These are phyloP conservation scores for Ectropis crepuscularia DNA, from an alignment of 2,888 invertebrate species.

Conservation along the genomic window DNA sequence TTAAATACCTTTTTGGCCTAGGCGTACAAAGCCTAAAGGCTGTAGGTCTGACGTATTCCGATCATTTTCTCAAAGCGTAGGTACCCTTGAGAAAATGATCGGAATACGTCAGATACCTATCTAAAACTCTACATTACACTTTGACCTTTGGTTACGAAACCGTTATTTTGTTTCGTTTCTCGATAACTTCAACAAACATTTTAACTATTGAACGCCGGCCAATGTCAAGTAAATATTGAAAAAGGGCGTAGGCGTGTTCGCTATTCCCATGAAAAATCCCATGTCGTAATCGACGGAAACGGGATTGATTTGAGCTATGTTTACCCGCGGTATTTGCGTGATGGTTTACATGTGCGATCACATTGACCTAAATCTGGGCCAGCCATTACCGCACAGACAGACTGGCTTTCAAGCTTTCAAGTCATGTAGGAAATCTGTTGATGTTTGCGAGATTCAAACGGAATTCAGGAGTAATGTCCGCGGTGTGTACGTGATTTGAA, in stretches of 20 bases:
- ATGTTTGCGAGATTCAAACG: conserved; percentile 16
- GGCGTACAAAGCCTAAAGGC: too few species aligned
- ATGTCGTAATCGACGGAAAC: conserved; percentile 51
- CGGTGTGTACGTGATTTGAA: background rate
- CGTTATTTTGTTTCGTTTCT: background rate
- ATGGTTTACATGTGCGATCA: conserved; percentile 55
- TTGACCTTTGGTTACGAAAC: background rate
- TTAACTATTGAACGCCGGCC: conserved; percentile 34
- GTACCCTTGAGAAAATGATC: too few species aligned
- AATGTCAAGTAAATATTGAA: conserved; percentile 36
- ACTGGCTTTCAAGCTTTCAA: conserved; percentile 38
- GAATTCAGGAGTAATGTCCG: conserved; percentile 4
- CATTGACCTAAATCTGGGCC: conserved; percentile 60
- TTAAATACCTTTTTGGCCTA: too few species aligned
- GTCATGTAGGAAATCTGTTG: conserved; percentile 26
- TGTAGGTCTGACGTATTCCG: too few species aligned
- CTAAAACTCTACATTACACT: background rate
- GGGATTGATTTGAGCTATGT: conserved; percentile 47
- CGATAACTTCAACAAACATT: conserved; percentile 19
- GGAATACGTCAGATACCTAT: too few species aligned
- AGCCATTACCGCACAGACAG: conserved; percentile 41
- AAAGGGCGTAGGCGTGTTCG: conserved; percentile 19
- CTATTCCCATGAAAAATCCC: conserved; percentile 33
- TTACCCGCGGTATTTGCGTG: conserved; percentile 54
- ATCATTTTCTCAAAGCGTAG: too few species aligned